Evolutionary conservation across 2,888 invertebrate species (phyloP), one percentile per base, ranked within the genome.

Genomic region (Caenorhabditis sulstoni): DNA sequence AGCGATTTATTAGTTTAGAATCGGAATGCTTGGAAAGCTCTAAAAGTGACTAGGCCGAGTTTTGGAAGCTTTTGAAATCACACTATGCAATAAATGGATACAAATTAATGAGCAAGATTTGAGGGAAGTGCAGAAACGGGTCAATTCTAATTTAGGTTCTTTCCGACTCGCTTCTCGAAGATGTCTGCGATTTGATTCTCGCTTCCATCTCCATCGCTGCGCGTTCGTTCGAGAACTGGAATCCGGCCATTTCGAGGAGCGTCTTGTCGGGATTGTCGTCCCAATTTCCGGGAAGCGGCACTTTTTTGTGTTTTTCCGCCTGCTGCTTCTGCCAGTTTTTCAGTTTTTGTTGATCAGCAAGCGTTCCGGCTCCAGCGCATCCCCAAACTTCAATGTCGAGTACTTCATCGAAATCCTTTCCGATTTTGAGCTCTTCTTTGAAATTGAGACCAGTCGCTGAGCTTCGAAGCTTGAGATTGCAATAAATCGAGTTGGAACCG

Each of bases 211-310:
- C 84, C 84, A 84, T 84, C 1, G 49, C 39, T 11, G 78, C 58
- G 29, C 85, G 39, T 52, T 86, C 87, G 49, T 80, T 85, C 20
- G 85, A 87, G 64, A 85, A 86, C 53, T 86, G 80, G 68, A 87
- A 88, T 14, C 96, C 96, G 1, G 95, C 96, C 90, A 96, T 92
- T 91, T 96, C 95, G 79, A 96, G 92, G 59, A 96, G 93, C 91
- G 96, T 95, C 71, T 96, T 93, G 92, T 97, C 97, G 0, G 97
- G 96, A 92, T 96, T 96, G 90, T 97, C 96, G 90, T 95, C 93
- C 97, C 97, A 97, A 90, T 96, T 96, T 20, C 94, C 94, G 0
- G 95, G 94, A 76, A 96, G 91, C 90, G 96, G 96, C 9, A 97
- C 88, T 90, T 91, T 84, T 75, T 88, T 81, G 55, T 81, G 64